Percentiles rank a stretch among this genome's conserved stretches.
Evolutionary conservation across 1,140 invertebrate species (phyloP).

Genomic region (Drosophila murphyi): DNA sequence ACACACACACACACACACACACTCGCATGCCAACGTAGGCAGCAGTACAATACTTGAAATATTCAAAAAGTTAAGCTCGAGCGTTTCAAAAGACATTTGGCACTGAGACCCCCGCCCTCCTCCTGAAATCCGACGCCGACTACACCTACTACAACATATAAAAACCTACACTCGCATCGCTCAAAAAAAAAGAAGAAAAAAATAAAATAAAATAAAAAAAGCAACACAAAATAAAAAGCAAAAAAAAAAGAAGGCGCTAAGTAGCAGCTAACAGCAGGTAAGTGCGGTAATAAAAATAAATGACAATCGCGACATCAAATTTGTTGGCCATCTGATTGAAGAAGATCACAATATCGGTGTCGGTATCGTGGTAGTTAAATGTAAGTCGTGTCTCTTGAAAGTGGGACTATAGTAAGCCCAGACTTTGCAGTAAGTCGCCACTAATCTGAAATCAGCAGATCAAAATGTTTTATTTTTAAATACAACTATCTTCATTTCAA

Average conservation of each 20-base stretch:
- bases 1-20: constrained; percentile 27
- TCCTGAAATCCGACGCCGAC: constrained; percentile 4
- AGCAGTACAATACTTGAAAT: not conserved
- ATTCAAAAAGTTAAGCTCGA: constrained; percentile 40
- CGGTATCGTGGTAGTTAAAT: no score
- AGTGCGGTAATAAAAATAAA: constrained; percentile 72
- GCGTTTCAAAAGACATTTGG: constrained; percentile 5
- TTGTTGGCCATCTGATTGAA: constrained; percentile 20
- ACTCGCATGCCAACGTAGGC: constrained; percentile 10
- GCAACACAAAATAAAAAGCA: no score
- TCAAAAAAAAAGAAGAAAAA: not conserved
- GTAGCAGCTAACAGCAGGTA: constrained; percentile 57
- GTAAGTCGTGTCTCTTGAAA: no score
- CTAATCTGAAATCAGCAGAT: no score
- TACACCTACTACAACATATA: constrained; percentile 1
- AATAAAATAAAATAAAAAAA: not conserved
- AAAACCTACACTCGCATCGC: constrained; percentile 13
- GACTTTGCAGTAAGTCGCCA: no score
- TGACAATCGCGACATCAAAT: constrained; percentile 52
- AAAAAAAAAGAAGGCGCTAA: constrained; percentile 40
- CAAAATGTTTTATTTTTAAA: no score
- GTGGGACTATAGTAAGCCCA: no score
- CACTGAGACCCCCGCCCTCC: not conserved
- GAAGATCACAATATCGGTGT: not conserved
- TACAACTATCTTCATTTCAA: no score